phyloP scores from a whole-genome alignment of 1,140 invertebrate species.

The Zaprionus ghesquierei region DNA sequence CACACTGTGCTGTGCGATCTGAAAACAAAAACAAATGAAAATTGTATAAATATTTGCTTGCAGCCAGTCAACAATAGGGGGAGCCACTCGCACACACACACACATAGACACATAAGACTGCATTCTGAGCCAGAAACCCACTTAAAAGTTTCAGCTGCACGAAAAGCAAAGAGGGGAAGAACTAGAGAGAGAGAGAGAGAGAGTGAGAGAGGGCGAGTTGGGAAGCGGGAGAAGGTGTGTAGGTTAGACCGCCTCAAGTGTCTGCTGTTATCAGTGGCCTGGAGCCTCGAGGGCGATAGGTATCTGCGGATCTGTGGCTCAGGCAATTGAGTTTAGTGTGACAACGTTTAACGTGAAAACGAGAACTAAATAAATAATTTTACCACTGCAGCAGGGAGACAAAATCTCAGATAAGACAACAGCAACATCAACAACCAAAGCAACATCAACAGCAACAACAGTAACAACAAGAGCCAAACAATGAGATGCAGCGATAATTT shows the following conservation, averaged over 20 bases:
- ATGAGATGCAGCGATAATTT: constrained; percentile 78
- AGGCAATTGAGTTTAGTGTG: constrained; percentile 76
- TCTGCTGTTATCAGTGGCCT: constrained; percentile 48
- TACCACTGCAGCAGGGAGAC: constrained; percentile 36
- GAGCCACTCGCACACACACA: not conserved
- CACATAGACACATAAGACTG: not conserved
- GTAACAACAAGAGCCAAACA: constrained; percentile 45
- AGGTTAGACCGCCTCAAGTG: constrained; percentile 22
- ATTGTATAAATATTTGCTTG: constrained; percentile 70
- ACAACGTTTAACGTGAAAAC: constrained; percentile 80
- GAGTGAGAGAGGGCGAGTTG: not conserved
- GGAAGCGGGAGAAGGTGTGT: not conserved
- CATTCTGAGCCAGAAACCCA: constrained; percentile 71
- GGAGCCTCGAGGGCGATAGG: constrained; percentile 24
- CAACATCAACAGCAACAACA: constrained; percentile 6
- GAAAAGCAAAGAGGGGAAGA: constrained; percentile 5
- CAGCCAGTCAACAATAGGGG: constrained; percentile 18
- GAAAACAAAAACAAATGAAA: constrained; percentile 72
- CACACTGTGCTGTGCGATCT: constrained; percentile 46
- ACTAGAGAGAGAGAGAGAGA: constrained; percentile 6
- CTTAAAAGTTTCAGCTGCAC: constrained; percentile 57
- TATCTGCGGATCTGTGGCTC: constrained; percentile 24
- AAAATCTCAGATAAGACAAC: constrained; percentile 44
- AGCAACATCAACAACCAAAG: constrained; percentile 1
- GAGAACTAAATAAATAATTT: constrained; percentile 80